Conservation (phyloP, 2,797 vertebrate genomes). For the Gobionotothen gibberifrons region DNA sequence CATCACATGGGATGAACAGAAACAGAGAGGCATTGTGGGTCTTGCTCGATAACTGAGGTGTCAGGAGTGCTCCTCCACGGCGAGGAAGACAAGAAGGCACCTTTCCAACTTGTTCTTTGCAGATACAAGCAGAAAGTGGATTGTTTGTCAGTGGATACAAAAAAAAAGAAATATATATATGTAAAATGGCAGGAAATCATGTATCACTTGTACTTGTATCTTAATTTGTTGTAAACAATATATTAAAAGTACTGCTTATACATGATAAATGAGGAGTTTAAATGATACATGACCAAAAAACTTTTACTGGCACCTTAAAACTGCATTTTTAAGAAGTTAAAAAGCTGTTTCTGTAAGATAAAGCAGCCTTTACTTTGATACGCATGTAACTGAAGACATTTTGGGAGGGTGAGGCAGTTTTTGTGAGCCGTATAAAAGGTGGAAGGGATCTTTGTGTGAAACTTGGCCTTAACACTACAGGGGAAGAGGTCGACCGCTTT, state of each 20-base stretch:
- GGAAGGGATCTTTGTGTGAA: constrained; percentile 72
- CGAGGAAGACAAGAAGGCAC: constrained; percentile 1
- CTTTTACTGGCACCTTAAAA: constrained; percentile 11
- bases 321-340: constrained; percentile 12
- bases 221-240: not conserved
- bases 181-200: not conserved
- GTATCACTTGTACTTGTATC: not conserved
- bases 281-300: not conserved
- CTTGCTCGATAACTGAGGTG: constrained; percentile 33
- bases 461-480: constrained; percentile 59
- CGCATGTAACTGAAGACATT: constrained; percentile 67
- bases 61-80: constrained; percentile 27
- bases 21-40: constrained; percentile 70
- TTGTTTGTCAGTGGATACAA: not conserved
- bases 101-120: not conserved
- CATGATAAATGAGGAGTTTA: not conserved
- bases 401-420: constrained; percentile 51
- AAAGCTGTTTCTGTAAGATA: constrained; percentile 28
- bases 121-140: not conserved
- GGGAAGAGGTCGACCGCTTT: constrained; percentile 38
- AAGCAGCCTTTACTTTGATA: constrained; percentile 51
- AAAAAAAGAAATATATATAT: not conserved
- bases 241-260: not conserved
- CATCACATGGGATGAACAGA: constrained; percentile 68
- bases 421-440: constrained; percentile 57